phyloP scores from a whole-genome alignment of 2,888 invertebrate genomes.

The Odontomyia ornata region DNA sequence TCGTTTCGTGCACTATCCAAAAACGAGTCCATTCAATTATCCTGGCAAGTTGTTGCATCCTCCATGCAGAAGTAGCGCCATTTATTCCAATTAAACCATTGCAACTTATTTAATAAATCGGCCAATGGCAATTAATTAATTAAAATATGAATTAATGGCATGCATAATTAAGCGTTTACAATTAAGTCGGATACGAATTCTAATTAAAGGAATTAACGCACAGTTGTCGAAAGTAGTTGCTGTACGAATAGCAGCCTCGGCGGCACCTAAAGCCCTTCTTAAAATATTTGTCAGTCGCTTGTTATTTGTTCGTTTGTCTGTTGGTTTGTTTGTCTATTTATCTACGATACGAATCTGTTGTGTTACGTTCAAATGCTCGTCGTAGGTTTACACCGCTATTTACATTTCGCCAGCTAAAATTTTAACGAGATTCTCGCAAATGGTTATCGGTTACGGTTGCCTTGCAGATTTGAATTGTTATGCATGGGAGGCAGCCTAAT shows the following conservation, averaged over 20 bases:
- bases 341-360: neutral
- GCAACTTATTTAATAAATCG: constrained; percentile 51
- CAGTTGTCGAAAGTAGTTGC: constrained; percentile 30
- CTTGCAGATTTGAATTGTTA: neutral
- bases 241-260: neutral
- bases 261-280: constrained; percentile 22
- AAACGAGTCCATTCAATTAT: constrained; percentile 47
- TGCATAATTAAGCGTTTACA: constrained; percentile 49
- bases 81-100: constrained; percentile 50
- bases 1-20: constrained; percentile 24
- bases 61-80: constrained; percentile 30
- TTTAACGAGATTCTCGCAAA: constrained; percentile 33
- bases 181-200: constrained; percentile 48
- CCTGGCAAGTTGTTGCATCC: constrained; percentile 48
- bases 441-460: neutral
- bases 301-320: constrained; percentile 16
- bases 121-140: constrained; percentile 49
- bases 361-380: neutral
- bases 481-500: neutral
- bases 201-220: constrained; percentile 50
- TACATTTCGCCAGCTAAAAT: constrained; percentile 33
- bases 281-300: constrained; percentile 6
- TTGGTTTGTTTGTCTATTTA: constrained; percentile 12
- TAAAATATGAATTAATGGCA: constrained; percentile 50
- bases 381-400: neutral